Evolutionary conservation across 2,113 vertebrate genomes (phyloP).

Genomic region (Microcebus jonahi): DNA sequence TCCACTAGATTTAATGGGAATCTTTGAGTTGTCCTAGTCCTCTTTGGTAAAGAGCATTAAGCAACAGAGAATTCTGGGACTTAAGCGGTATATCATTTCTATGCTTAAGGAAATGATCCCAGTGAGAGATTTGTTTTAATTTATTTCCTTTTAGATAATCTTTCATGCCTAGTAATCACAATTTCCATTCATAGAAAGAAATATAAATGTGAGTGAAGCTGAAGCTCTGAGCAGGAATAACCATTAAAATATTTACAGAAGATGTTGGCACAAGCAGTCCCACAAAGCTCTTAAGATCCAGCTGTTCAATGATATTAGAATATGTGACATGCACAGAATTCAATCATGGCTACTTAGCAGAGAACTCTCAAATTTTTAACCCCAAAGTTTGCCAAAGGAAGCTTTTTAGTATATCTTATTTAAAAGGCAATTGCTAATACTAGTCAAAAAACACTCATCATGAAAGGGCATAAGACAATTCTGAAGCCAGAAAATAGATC

Average conservation of each 20-base stretch:
- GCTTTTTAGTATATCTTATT: neutral
- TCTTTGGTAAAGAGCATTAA: neutral
- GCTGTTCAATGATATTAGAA: neutral
- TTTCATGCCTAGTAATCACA: neutral
- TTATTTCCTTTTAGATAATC: neutral
- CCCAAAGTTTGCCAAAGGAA: neutral
- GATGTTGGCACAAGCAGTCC: neutral
- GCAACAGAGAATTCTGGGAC: neutral
- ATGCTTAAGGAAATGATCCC: neutral
- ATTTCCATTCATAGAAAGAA: slow-evolving; percentile 27
- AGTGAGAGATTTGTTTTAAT: neutral
- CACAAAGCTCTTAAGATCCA: neutral
- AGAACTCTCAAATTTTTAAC: neutral
- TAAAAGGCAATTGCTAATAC: neutral
- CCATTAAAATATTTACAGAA: neutral
- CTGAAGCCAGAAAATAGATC: neutral
- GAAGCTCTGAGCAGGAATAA: neutral
- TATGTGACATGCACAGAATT: neutral
- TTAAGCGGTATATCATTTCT: neutral
- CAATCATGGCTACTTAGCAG: neutral
- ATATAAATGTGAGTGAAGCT: neutral
- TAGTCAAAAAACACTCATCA: neutral
- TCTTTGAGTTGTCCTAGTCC: neutral
- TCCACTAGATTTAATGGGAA: neutral
- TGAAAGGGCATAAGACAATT: neutral